phyloP scores from a whole-genome alignment of 2,797 vertebrate genomes.

The Gymnodraco acuticeps region DNA sequence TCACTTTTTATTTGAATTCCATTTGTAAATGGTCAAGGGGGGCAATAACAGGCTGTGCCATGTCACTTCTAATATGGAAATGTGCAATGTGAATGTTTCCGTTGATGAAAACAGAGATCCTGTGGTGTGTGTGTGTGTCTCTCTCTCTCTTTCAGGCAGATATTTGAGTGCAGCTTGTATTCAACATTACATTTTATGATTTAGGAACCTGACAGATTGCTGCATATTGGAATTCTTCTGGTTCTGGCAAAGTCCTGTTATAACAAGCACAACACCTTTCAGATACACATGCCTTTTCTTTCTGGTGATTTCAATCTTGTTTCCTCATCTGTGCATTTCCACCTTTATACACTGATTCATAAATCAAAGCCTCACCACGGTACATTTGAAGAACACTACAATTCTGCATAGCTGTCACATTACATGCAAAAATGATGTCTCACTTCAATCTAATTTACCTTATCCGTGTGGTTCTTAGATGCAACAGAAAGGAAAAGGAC shows the following conservation, averaged over 20 bases:
- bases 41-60: conserved; percentile 40
- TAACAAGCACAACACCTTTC: conserved; percentile 39
- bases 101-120: conserved; percentile 53
- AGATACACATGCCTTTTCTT: conserved; percentile 39
- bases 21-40: conserved; percentile 28
- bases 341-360: conserved; percentile 18
- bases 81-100: conserved; percentile 45
- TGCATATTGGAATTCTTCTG: conserved; percentile 51
- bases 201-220: conserved; percentile 54
- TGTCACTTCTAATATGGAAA: conserved; percentile 55
- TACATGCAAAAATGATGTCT: conserved; percentile 11
- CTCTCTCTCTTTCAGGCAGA: no score
- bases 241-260: conserved; percentile 48
- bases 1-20: conserved; percentile 35
- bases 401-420: conserved; percentile 21
- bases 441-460: conserved; percentile 7
- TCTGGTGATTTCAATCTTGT: conserved; percentile 38
- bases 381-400: conserved; percentile 27
- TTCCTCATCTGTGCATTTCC: conserved; percentile 20
- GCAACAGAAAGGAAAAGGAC: background rate
- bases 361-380: conserved; percentile 16
- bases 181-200: conserved; percentile 58
- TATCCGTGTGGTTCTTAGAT: conserved; percentile 6
- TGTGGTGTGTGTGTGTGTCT: no score
- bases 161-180: conserved; percentile 32